These are phyloP conservation scores for Melipona quadrifasciata DNA, from an alignment of 1,140 invertebrate species.

Conservation along the genomic window DNA sequence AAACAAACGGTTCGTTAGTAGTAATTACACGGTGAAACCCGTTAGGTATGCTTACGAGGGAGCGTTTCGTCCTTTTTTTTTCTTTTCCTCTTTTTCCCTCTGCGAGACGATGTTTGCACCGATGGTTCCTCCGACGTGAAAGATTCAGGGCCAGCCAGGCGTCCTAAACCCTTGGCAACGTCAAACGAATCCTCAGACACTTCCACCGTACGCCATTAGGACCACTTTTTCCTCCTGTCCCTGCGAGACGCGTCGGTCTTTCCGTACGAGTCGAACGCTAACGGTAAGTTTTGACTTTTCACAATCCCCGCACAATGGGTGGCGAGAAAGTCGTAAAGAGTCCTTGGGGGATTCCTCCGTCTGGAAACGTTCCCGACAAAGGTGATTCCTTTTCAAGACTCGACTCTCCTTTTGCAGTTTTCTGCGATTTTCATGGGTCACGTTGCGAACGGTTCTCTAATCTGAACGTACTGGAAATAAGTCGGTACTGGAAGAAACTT, in stretches of 20 bases:
- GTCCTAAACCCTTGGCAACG: neutral
- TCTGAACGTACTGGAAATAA: neutral
- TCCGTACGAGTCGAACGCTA: neutral
- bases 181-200: constrained; percentile 8
- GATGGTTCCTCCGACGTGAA: neutral
- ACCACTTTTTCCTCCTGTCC: neutral
- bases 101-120: neutral
- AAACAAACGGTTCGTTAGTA: constrained; percentile 69
- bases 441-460: neutral
- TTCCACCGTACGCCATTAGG: neutral
- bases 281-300: constrained; percentile 47
- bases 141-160: neutral
- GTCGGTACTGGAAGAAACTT: neutral
- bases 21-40: constrained; percentile 62
- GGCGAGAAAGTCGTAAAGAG: constrained; percentile 13
- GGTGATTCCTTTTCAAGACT: neutral
- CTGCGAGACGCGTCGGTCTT: neutral
- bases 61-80: constrained; percentile 6
- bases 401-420: neutral
- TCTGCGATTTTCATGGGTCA: constrained; percentile 7
- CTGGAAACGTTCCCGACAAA: neutral
- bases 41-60: constrained; percentile 55
- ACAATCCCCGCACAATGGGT: constrained; percentile 29
- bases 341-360: neutral
- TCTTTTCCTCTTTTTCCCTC: neutral